Percentiles rank a stretch among this genome's conserved stretches.
Evolutionary conservation across 2,888 invertebrate genomes (phyloP).

Genomic region (Deroplatys truncata): DNA sequence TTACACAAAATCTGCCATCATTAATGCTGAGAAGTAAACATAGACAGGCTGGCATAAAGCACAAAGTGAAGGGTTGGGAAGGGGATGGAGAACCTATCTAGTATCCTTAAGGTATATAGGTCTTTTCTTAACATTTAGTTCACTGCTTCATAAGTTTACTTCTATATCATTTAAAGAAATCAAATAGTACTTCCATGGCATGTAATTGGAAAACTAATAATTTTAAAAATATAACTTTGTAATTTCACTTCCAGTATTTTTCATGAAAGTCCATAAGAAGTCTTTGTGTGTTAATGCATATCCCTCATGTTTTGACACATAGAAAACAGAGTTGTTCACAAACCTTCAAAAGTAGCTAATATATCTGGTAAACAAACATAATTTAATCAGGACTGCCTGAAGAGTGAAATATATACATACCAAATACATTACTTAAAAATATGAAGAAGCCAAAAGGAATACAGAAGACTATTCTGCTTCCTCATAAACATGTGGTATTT

Average conservation of each 20-base stretch:
- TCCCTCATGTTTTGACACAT: not conserved
- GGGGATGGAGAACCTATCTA: not conserved
- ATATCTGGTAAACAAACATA: not conserved
- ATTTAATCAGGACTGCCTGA: not conserved
- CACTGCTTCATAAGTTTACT: not conserved
- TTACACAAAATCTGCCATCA: not conserved
- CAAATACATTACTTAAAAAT: not conserved
- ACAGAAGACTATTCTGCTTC: not conserved
- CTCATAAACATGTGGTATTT: not conserved
- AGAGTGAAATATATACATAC: not conserved
- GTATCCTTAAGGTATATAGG: not conserved
- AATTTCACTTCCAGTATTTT: not conserved
- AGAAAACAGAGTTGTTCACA: not conserved
- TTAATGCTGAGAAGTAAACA: not conserved
- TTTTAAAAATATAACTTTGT: not conserved
- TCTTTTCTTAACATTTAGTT: not conserved
- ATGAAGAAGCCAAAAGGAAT: not conserved
- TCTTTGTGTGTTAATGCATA: not conserved
- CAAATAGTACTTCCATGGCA: too few species aligned
- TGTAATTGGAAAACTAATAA: not conserved
- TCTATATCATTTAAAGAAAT: too few species aligned
- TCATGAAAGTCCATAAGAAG: not conserved
- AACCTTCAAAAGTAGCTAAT: not conserved
- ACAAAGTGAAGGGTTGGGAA: too few species aligned
- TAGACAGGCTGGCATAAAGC: not conserved